phyloP scores from a whole-genome alignment of 2,113 vertebrate species.

The Thunnus maccoyii region DNA sequence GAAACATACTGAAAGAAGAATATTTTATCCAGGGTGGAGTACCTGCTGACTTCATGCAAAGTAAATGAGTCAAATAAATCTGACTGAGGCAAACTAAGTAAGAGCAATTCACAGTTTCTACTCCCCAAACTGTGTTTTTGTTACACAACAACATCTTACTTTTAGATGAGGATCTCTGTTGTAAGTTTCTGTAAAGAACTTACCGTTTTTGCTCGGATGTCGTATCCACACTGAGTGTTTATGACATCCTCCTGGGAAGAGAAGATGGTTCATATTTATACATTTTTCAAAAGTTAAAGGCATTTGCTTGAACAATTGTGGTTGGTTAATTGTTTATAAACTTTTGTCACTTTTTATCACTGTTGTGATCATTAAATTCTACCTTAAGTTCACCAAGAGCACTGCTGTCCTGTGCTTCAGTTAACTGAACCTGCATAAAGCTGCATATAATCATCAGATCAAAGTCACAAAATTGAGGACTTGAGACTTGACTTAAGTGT shows the following conservation, averaged over 20 bases:
- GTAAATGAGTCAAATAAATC: constrained; percentile 18
- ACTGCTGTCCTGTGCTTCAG: no score
- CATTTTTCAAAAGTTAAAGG: background rate
- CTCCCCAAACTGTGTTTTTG: constrained; percentile 8
- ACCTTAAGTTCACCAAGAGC: no score
- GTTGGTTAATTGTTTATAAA: no score
- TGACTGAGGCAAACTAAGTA: constrained; percentile 17
- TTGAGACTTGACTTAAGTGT: no score
- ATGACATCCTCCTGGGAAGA: constrained; percentile 95
- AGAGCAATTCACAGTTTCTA: background rate
- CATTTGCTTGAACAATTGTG: no score
- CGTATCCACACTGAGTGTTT: constrained; percentile 99
- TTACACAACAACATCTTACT: background rate
- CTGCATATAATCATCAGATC: no score
- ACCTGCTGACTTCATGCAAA: constrained; percentile 62
- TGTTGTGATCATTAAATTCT: no score
- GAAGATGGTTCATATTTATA: constrained; percentile 11
- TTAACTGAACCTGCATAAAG: no score
- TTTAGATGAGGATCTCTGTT: background rate
- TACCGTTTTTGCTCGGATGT: constrained; percentile 95
- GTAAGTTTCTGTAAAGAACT: constrained; percentile 71
- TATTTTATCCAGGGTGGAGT: constrained; percentile 65
- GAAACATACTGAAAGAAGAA: constrained; percentile 54
- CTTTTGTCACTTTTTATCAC: no score
- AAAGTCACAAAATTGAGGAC: no score